Percentiles rank a stretch among this genome's conserved stretches.
phyloP scores from a whole-genome alignment of 2,113 vertebrate species.

The Rhombomys opimus region DNA sequence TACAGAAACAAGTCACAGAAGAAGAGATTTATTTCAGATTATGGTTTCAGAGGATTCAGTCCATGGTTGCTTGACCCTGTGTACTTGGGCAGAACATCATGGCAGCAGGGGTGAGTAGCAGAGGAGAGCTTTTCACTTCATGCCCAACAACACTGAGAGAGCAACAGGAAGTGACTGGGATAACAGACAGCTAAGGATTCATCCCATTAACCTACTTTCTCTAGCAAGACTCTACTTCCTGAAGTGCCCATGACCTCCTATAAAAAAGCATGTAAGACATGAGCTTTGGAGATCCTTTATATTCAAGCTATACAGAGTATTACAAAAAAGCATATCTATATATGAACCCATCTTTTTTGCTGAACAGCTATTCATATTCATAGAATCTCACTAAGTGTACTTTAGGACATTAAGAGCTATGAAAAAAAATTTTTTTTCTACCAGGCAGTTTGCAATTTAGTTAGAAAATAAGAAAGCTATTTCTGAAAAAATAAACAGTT shows the following conservation, averaged over 20 bases:
- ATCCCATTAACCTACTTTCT: not conserved
- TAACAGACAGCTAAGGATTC: not conserved
- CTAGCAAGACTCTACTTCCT: not conserved
- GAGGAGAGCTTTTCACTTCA: not conserved
- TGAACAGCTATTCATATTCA: not conserved
- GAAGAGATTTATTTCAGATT: not conserved
- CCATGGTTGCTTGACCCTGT: too few relatives aligned
- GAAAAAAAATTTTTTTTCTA: not conserved
- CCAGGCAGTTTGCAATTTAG: constrained; percentile 30
- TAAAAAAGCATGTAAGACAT: not conserved
- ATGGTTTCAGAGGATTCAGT: not conserved
- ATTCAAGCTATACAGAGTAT: not conserved
- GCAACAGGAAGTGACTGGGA: not conserved
- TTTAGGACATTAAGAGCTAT: constrained; percentile 18
- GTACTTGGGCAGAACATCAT: not conserved
- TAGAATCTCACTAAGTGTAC: not conserved
- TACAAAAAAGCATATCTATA: not conserved
- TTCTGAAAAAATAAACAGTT: not conserved
- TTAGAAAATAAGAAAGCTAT: constrained; percentile 30
- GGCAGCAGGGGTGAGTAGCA: not conserved
- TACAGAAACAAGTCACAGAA: not conserved
- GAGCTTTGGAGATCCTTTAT: not conserved
- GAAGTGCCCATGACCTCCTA: not conserved
- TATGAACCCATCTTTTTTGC: not conserved
- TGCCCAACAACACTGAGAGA: not conserved